phyloP scores from a whole-genome alignment of 2,888 invertebrate species.

The Tribolium freemani region DNA sequence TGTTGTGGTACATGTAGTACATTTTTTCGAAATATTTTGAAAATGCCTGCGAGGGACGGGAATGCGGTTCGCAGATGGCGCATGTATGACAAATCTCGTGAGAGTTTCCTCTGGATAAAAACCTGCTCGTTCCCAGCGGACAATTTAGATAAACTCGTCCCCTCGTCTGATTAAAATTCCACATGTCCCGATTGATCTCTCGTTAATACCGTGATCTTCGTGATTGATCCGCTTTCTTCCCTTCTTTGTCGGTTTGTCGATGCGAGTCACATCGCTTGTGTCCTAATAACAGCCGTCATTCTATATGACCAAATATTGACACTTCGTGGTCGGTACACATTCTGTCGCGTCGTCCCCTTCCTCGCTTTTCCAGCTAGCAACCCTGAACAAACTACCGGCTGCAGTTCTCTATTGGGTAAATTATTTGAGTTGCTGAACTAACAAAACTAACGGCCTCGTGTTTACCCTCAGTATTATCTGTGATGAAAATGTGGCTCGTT shows the following conservation, averaged over 20 bases:
- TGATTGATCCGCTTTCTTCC: neutral
- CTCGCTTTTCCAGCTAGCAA: conserved; percentile 49
- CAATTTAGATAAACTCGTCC: no score
- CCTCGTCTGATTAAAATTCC: no score
- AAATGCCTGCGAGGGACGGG: no score
- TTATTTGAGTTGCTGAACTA: conserved; percentile 70
- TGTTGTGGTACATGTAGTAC: no score
- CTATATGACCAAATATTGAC: conserved; percentile 67
- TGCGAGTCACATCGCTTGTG: conserved; percentile 54
- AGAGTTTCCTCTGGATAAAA: no score
- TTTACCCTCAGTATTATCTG: conserved; percentile 68
- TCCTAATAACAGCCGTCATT: conserved; percentile 66
- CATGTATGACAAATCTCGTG: no score
- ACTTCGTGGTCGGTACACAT: conserved; percentile 65
- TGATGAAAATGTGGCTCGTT: conserved; percentile 68
- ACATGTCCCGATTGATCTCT: neutral
- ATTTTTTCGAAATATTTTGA: no score
- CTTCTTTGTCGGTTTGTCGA: neutral
- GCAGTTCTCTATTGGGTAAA: conserved; percentile 67
- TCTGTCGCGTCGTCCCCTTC: conserved; percentile 55
- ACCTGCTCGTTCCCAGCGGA: no score
- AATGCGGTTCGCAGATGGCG: no score
- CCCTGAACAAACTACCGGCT: conserved; percentile 66
- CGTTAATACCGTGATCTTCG: neutral
- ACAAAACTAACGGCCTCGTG: conserved; percentile 68